Evolutionary conservation across 1,140 invertebrate species (phyloP).

Genomic region (Cyphomyrmex costatus): DNA sequence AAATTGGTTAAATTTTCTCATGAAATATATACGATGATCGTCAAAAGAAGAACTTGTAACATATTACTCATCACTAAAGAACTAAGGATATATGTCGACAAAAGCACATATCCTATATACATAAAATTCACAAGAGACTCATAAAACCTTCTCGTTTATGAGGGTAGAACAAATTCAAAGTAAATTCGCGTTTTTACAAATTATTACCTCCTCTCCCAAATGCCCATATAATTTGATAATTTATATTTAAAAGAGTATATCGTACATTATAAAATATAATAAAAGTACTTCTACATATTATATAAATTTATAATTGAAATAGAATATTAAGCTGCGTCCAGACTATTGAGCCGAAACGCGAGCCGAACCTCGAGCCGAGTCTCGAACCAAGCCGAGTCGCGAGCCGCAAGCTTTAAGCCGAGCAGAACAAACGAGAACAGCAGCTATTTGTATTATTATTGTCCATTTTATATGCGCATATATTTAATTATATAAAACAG

Average conservation of each 20-base stretch:
- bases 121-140: not conserved
- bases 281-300: not conserved
- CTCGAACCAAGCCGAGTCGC: no score
- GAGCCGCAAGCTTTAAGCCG: no score
- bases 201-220: not conserved
- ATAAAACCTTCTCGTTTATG: slow-evolving; percentile 4
- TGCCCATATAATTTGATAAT: not conserved
- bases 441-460: no score
- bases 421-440: no score
- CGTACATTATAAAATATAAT: not conserved
- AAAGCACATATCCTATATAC: not conserved
- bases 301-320: not conserved
- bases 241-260: not conserved
- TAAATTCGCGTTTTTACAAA: not conserved
- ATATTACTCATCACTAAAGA: slow-evolving; percentile 20
- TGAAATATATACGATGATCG: slow-evolving; percentile 27
- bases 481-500: no score
- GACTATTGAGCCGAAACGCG: no score
- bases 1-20: slow-evolving; percentile 37
- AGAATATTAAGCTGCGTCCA: no score
- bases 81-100: not conserved
- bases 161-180: not conserved
- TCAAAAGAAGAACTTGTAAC: not conserved
- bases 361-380: no score
- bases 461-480: no score